Conservation (phyloP, 2,797 vertebrate species). For the Hyperoplus immaculatus region DNA sequence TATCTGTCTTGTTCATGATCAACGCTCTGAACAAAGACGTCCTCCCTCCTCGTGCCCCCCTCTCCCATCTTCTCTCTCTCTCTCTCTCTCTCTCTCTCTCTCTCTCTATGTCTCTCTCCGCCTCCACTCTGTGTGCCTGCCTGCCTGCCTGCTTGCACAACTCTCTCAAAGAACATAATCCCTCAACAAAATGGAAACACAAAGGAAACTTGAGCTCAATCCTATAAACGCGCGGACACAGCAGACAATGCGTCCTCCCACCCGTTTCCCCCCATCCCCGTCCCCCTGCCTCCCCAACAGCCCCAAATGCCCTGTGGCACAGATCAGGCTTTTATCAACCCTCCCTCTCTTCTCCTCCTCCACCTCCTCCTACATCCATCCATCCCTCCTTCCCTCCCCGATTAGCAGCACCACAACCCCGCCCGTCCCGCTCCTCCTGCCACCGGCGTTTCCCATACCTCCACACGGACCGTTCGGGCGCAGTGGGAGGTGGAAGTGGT, state of each 20-base stretch:
- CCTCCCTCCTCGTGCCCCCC: conserved; percentile 56
- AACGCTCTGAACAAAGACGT: conserved; percentile 84
- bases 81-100: conserved; percentile 52
- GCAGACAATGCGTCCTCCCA: conserved; percentile 85
- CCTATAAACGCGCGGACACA: conserved; percentile 87
- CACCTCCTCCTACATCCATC: conserved; percentile 58
- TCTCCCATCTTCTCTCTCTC: conserved; percentile 56
- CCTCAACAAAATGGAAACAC: conserved; percentile 88
- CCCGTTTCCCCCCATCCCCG: conserved; percentile 65
- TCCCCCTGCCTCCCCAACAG: conserved; percentile 77
- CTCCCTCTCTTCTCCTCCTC: conserved; percentile 43
- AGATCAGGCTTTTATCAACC: conserved; percentile 84
- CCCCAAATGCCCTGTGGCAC: conserved; percentile 85
- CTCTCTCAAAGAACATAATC: conserved; percentile 90
- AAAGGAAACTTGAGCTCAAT: conserved; percentile 90
- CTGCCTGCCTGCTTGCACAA: conserved; percentile 85
- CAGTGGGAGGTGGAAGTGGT: conserved; percentile 14
- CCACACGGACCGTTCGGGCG: conserved; percentile 41
- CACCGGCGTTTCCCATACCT: conserved; percentile 65
- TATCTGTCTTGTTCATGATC: conserved; percentile 85
- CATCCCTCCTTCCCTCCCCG: conserved; percentile 56
- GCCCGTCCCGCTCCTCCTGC: conserved; percentile 17
- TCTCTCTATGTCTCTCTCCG: conserved; percentile 61
- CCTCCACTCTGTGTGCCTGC: conserved; percentile 83
- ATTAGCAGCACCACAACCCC: conserved; percentile 53